Conservation (phyloP, 2,797 vertebrate species). For the Lacerta bilineata region DNA sequence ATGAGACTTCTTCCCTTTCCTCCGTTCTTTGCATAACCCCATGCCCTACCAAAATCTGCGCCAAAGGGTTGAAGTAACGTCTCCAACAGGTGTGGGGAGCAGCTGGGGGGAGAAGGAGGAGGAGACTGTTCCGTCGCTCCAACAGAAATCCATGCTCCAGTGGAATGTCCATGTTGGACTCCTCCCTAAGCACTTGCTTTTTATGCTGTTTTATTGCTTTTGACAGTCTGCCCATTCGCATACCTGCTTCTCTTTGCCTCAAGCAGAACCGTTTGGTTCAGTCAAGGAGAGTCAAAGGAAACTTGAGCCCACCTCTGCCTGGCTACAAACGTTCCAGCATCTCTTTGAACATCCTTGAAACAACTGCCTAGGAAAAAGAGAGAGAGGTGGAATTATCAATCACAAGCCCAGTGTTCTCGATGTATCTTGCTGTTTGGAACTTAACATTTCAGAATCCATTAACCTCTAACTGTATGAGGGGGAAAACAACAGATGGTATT, state of each 20-base stretch:
- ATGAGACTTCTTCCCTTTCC: too few relatives aligned
- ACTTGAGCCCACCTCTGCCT: neutral
- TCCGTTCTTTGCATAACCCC: too few relatives aligned
- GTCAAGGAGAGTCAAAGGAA: neutral
- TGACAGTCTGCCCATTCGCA: too few relatives aligned
- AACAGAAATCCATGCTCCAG: too few relatives aligned
- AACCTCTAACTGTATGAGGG: slow-evolving; percentile 70
- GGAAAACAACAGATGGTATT: slow-evolving; percentile 67
- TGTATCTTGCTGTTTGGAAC: slow-evolving; percentile 67
- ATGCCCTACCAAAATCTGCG: too few relatives aligned
- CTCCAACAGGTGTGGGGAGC: too few relatives aligned
- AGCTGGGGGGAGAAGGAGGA: too few relatives aligned
- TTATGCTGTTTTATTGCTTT: neutral
- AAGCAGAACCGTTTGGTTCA: neutral
- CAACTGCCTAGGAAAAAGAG: neutral
- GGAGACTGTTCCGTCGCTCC: too few relatives aligned
- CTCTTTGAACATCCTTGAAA: slow-evolving; percentile 9
- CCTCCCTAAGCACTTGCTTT: too few relatives aligned
- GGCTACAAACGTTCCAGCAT: neutral
- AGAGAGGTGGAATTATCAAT: slow-evolving; percentile 58
- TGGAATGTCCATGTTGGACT: too few relatives aligned
- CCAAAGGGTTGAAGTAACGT: too few relatives aligned
- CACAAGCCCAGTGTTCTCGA: slow-evolving; percentile 49
- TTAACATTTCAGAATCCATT: slow-evolving; percentile 74
- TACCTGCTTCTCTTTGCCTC: neutral